A percentile compares a stretch with the other conserved stretches of the same genome.
These are phyloP conservation scores for Endotricha flammealis DNA, from an alignment of 2,888 invertebrate genomes.

Conservation along the genomic window DNA sequence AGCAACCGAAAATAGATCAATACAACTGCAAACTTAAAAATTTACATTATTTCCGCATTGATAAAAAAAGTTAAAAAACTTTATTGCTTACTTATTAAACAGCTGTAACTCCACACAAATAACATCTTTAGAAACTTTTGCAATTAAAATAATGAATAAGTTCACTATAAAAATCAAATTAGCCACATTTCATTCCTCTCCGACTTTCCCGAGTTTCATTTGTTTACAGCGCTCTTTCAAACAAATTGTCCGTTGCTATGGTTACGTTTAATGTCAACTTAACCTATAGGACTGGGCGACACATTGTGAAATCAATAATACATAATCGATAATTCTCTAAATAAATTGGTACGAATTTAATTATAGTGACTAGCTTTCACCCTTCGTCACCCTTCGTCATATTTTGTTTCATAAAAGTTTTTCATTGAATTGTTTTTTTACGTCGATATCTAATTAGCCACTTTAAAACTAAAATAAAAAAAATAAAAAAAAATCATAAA, in stretches of 20 bases:
- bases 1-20: slow-evolving; percentile 50
- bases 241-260: slow-evolving; percentile 58
- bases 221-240: slow-evolving; percentile 61
- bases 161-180: slow-evolving; percentile 34
- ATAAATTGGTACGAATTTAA: no score
- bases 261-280: slow-evolving; percentile 52
- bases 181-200: slow-evolving; percentile 44
- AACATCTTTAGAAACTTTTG: slow-evolving; percentile 36
- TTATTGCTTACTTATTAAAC: slow-evolving; percentile 44
- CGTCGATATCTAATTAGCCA: no score
- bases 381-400: no score
- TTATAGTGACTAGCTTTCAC: no score
- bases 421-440: no score
- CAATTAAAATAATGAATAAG: slow-evolving; percentile 23
- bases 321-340: not conserved
- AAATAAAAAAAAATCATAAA: no score
- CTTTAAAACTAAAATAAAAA: no score
- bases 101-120: slow-evolving; percentile 31
- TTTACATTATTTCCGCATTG: slow-evolving; percentile 3
- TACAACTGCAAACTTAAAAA: slow-evolving; percentile 22
- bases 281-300: slow-evolving; percentile 28
- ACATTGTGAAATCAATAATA: slow-evolving; percentile 46
- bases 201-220: slow-evolving; percentile 54
- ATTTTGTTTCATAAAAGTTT: no score
- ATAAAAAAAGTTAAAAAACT: slow-evolving; percentile 10